Conservation (phyloP, 2,888 invertebrate genomes). For the Gymnosoma rotundatum region DNA sequence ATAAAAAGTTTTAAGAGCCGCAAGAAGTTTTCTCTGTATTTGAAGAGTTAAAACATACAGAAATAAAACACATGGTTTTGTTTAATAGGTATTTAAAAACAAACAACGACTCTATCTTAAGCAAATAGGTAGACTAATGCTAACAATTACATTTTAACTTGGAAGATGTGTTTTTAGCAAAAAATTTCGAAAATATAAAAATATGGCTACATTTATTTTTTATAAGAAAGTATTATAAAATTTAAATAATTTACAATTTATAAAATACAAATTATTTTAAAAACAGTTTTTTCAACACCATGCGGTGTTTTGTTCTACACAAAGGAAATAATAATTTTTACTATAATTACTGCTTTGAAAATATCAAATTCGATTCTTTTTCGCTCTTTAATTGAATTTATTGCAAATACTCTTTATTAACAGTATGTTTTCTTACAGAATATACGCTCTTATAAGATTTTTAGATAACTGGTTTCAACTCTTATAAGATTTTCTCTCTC, state of each 20-base stretch:
- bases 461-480: conserved; percentile 14
- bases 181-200: too few relatives aligned
- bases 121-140: background rate
- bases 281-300: background rate
- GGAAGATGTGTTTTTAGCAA: too few relatives aligned
- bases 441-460: background rate
- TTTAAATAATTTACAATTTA: too few relatives aligned
- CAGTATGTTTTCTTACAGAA: background rate
- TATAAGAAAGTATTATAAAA: too few relatives aligned
- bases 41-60: background rate
- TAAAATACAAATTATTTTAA: background rate
- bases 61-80: conserved; percentile 47
- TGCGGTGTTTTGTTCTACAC: too few relatives aligned
- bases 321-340: background rate
- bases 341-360: conserved; percentile 4
- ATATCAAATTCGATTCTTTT: conserved; percentile 27
- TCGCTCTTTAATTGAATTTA: background rate
- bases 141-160: too few relatives aligned
- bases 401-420: background rate
- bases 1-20: conserved; percentile 16
- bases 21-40: background rate
- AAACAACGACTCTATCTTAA: background rate
- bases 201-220: too few relatives aligned
- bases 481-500: conserved; percentile 8
- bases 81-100: background rate